Conservation (phyloP, 2,888 invertebrate species). For the Ophioninae sp. region DNA sequence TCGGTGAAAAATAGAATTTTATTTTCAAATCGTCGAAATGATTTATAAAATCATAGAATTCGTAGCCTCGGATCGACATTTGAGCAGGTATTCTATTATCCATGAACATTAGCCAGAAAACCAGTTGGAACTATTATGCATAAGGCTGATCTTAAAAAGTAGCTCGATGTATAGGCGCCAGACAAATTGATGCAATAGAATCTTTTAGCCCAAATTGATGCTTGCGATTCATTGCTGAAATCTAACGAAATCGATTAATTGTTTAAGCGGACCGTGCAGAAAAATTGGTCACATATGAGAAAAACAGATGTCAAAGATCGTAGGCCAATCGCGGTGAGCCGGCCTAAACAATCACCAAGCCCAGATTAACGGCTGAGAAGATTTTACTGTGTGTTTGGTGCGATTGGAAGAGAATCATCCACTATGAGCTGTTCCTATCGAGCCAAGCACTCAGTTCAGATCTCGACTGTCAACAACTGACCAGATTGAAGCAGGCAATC, state of each 20-base stretch:
- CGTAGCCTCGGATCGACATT: background rate
- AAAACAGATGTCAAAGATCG: slow-evolving; percentile 52
- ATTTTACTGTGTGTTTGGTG: no score
- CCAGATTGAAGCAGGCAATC: slow-evolving; percentile 44
- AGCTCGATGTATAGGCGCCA: slow-evolving; percentile 8
- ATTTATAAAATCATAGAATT: background rate
- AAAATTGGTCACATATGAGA: slow-evolving; percentile 61
- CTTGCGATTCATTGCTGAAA: slow-evolving; percentile 62
- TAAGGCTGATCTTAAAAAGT: slow-evolving; percentile 39
- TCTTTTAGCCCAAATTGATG: slow-evolving; percentile 41
- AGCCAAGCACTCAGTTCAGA: no score
- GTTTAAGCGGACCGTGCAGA: slow-evolving; percentile 64
- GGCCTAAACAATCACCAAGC: slow-evolving; percentile 39
- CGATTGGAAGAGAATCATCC: slow-evolving; percentile 9
- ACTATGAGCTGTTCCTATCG: slow-evolving; percentile 62
- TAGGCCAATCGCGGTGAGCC: slow-evolving; percentile 37
- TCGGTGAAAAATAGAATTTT: no score
- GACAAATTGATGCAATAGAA: slow-evolving; percentile 25
- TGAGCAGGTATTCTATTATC: slow-evolving; percentile 42
- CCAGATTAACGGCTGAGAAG: slow-evolving; percentile 14
- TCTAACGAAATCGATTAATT: slow-evolving; percentile 64
- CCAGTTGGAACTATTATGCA: slow-evolving; percentile 62
- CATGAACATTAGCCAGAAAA: slow-evolving; percentile 55
- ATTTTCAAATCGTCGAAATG: no score
- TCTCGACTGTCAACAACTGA: slow-evolving; percentile 56